phyloP scores from a whole-genome alignment of 2,113 vertebrate species.

The Rutilus rutilus region DNA sequence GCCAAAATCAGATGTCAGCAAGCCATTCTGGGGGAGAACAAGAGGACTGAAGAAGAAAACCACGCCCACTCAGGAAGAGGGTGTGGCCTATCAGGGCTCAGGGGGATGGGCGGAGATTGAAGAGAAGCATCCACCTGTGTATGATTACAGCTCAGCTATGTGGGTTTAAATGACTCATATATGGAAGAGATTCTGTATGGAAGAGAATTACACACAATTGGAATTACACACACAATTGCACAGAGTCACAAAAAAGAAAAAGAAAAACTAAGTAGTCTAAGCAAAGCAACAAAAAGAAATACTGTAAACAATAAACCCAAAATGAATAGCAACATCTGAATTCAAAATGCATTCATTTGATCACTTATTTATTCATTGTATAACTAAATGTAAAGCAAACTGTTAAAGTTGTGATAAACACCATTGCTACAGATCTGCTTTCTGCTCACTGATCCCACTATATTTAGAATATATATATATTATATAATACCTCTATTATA shows the following conservation, averaged over 20 bases:
- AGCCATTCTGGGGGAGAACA: slow-evolving; percentile 67
- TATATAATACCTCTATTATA: too few relatives aligned
- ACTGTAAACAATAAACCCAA: background rate
- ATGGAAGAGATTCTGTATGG: background rate
- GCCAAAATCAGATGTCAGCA: slow-evolving; percentile 76
- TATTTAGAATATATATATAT: too few relatives aligned
- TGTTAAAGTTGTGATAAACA: background rate
- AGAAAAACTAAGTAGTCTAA: background rate
- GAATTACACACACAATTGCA: too few relatives aligned
- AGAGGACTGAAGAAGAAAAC: slow-evolving; percentile 62
- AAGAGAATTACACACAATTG: background rate
- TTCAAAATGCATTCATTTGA: background rate
- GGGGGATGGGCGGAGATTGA: slow-evolving; percentile 48
- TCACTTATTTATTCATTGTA: background rate
- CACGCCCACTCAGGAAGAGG: slow-evolving; percentile 52
- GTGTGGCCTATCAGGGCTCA: slow-evolving; percentile 20
- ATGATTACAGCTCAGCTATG: slow-evolving; percentile 84
- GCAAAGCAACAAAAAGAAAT: background rate
- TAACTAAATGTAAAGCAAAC: background rate
- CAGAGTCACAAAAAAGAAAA: background rate
- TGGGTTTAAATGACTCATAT: slow-evolving; percentile 77
- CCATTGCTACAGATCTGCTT: too few relatives aligned
- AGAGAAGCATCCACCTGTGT: slow-evolving; percentile 63
- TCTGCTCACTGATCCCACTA: too few relatives aligned
- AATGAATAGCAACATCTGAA: background rate